Evolutionary conservation across 2,797 vertebrate species (phyloP).

Genomic region (Myotis daubentonii): DNA sequence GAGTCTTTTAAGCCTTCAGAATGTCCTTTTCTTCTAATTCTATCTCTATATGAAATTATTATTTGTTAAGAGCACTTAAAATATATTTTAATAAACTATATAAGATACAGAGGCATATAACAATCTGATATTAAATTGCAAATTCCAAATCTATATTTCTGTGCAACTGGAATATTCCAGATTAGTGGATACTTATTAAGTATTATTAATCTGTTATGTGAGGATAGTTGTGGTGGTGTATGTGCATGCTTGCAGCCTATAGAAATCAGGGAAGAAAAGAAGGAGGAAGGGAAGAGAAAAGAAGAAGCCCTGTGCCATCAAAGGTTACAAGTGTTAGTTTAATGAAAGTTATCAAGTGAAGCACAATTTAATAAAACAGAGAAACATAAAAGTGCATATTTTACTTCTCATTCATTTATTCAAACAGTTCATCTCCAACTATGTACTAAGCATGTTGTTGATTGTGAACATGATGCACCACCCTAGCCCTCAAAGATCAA

Average conservation of each 20-base stretch:
- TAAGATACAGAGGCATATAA: background rate
- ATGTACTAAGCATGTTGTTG: background rate
- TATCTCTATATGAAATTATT: background rate
- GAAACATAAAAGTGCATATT: background rate
- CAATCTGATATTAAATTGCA: background rate
- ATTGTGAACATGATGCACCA: background rate
- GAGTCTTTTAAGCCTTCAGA: background rate
- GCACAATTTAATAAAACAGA: background rate
- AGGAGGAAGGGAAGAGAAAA: rapidly evolving
- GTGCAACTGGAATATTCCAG: background rate
- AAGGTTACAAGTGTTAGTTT: background rate
- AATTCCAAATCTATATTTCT: conserved; percentile 1
- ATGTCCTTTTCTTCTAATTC: conserved; percentile 26
- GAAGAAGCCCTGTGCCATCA: background rate
- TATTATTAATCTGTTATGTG: background rate
- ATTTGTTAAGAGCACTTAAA: background rate
- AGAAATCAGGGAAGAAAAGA: background rate
- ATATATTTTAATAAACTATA: background rate
- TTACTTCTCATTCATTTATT: conserved; percentile 30
- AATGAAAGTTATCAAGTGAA: background rate
- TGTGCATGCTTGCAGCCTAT: rapidly evolving
- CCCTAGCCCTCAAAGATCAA: background rate
- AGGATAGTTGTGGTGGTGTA: background rate
- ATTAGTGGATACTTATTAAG: background rate
- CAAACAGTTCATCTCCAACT: background rate